Evolutionary conservation across 2,797 vertebrate species (phyloP), one percentile per base, ranked within the genome.

Genomic region (Epinephelus awoara): DNA sequence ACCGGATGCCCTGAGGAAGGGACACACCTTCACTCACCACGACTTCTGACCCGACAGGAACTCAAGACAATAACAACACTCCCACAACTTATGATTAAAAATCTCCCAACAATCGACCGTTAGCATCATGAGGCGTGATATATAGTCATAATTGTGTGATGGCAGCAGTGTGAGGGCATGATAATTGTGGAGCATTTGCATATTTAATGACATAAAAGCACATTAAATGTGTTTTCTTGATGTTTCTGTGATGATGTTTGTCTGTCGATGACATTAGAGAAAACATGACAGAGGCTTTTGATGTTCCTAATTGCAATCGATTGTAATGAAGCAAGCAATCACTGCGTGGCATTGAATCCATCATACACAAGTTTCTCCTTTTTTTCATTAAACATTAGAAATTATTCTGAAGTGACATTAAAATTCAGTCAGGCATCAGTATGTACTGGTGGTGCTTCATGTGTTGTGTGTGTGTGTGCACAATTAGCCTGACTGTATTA

Each of bases 11-110:
- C 61, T 46, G 25, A 67, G 38, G 66, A 56, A 62, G 14, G 17
- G 21, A 80, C 66, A 79, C 75, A 65, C 79, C 75, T 87, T 79
- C 62, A 63, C 18, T 11, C 66, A 2, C 19, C 10, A 62, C 38
- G 21, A 75, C 21, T 8, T 67, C 59, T 64, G 29, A 77, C 46
- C 11, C 27, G 0, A 7, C 21, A 58, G 5, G 17, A 34, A 27
- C n/a, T 40, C 2, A 67, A 62, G 8, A 65, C 4, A 5, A 27
- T 14, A 19, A 49, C 47, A 54, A 42, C 55, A 67, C 21, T 44
- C 23, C 25, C 42, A 15, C 29, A 52, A 54, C 27, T 6, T 34
- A 2, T 10, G 23, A 64, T 38, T 7, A 8, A 59, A 72, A 49
- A 46, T 23, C 5, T 11, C 9, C 23, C 9, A 12, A 59, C 18